phyloP scores from a whole-genome alignment of 2,888 invertebrate genomes.

The Dryocosmus kuriphilus region DNA sequence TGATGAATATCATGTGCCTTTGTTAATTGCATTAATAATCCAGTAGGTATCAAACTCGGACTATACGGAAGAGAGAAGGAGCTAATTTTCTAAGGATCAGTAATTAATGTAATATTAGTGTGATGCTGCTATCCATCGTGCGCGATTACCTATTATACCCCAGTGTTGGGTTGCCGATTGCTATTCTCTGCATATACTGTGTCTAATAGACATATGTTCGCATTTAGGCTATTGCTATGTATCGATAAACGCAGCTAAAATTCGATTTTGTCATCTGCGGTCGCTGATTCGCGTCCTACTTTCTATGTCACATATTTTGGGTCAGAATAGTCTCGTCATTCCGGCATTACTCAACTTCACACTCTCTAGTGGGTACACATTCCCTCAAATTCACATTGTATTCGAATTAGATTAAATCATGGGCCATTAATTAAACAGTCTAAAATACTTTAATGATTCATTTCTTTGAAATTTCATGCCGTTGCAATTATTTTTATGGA shows the following conservation, averaged over 20 bases:
- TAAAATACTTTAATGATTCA: not conserved
- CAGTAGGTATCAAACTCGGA: slow-evolving; percentile 15
- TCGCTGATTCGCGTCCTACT: slow-evolving; percentile 10
- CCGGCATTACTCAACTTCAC: not conserved
- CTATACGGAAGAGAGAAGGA: slow-evolving; percentile 29
- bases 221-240: slow-evolving; percentile 27
- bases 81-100: slow-evolving; percentile 49
- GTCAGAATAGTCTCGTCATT: not conserved
- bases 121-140: slow-evolving; percentile 45
- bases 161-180: slow-evolving; percentile 32
- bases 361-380: not conserved
- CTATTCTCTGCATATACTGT: not conserved
- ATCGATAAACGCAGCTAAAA: slow-evolving; percentile 31
- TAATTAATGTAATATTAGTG: slow-evolving; percentile 52
- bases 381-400: not conserved
- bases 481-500: not conserved
- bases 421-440: not conserved
- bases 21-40: no score
- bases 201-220: slow-evolving; percentile 6
- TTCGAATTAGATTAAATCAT: not conserved
- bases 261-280: slow-evolving; percentile 32
- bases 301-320: slow-evolving; percentile 9
- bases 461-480: not conserved
- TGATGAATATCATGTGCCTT: no score
- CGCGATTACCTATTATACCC: slow-evolving; percentile 26